Base-by-base conservation (phyloP, 2,113 vertebrate genomes). In the Bos taurus region DNA sequence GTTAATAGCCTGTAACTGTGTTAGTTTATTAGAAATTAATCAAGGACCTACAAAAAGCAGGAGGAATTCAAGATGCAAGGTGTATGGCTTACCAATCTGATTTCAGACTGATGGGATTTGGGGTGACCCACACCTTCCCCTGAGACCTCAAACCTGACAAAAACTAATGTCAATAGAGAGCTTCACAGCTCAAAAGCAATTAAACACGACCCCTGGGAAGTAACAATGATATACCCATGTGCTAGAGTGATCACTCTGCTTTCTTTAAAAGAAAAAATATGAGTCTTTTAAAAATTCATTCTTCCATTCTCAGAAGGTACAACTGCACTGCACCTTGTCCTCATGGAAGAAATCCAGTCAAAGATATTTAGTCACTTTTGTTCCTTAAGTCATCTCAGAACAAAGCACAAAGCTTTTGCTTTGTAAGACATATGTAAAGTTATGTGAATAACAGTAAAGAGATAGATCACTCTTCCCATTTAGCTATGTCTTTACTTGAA, bases 61-160 rank as follows among this genome's bases (percentile, higher is more conserved):
- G 33, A 97, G 88, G 90, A 95, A 97, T 98, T 95, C 95, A 97
- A 97, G 97, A 96, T 17, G 93, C 74, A 88, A 40, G 88, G 83
- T 91, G 96, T 91, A 98, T 56, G 83, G 95, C 93, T 98, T 96
- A 94, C 93, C 98, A 98, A 98, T 97, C 95, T 98, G 9, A 60
- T 98, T 98, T 98, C 60, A 95, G 94, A 96, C 90, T 98, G 98
- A 98, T 97, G 81, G 85, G 94, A 97, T 98, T 98, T 97, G 97
- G 83, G 64, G 10, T 93, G 94, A 98, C 91, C 93, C 95, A 97
- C 88, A 96, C 74, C 88, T 85, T 92, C 86, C 92, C 36, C 82
- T 90, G 52, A 19, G 64, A 62, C 48, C 88, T 94, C 82, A 97
- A 92, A 40, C 33, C 10, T 46, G 77, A 54, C 89, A 88, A 98